phyloP scores from a whole-genome alignment of 2,888 invertebrate genomes.

The Drosophila longiperda region DNA sequence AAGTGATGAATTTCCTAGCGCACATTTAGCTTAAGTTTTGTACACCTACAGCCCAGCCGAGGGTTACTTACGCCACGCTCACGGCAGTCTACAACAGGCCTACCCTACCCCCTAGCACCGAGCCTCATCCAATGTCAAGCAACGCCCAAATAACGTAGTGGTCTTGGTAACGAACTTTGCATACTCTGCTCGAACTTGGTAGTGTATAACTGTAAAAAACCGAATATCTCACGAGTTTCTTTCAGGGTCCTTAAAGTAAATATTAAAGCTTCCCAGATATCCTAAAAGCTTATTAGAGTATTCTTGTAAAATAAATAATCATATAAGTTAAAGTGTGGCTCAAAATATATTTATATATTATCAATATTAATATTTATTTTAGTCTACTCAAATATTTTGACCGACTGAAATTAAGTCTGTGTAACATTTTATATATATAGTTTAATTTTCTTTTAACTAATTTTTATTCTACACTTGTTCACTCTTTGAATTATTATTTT shows the following conservation, averaged over 20 bases:
- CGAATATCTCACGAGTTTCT: not conserved
- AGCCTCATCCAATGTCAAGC: slow-evolving; percentile 27
- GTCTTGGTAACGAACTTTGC: slow-evolving; percentile 3
- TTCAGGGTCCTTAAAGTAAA: not conserved
- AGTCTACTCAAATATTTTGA: not conserved
- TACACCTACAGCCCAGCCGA: slow-evolving; percentile 46
- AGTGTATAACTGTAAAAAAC: not conserved
- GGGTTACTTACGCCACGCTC: slow-evolving; percentile 64
- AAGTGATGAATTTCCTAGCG: slow-evolving; percentile 82
- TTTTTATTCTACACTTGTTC: not conserved
- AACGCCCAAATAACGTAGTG: slow-evolving; percentile 10
- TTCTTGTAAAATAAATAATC: not conserved
- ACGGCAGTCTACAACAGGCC: slow-evolving; percentile 36
- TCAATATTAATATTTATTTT: not conserved
- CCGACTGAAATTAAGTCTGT: not conserved
- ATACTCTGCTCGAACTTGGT: slow-evolving; percentile 38
- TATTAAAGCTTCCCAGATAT: not conserved
- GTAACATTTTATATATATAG: not conserved
- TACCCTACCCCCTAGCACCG: slow-evolving; percentile 3
- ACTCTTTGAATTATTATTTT: not conserved
- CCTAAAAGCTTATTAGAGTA: not conserved
- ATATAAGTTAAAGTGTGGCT: not conserved
- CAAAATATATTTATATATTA: not conserved
- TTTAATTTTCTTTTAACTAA: not conserved
- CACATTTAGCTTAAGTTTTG: slow-evolving; percentile 83